These are phyloP conservation scores for Cherax destructor DNA, from an alignment of 1,140 invertebrate species.

Conservation along the genomic window DNA sequence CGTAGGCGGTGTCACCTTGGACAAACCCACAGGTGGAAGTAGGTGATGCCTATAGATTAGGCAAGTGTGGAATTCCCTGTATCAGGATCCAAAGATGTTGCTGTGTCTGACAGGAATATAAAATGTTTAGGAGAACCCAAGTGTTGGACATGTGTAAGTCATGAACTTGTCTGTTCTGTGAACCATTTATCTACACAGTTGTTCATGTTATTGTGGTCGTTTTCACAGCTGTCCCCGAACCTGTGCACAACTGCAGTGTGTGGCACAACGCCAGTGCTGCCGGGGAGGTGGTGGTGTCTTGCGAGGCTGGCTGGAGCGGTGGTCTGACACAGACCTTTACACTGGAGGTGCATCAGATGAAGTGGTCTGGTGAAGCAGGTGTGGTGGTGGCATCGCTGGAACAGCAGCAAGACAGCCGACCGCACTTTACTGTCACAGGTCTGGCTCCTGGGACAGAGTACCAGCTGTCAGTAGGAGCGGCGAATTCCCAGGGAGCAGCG, in stretches of 20 bases:
- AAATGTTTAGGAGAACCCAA: too few species aligned
- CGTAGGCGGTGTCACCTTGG: too few species aligned
- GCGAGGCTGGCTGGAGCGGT: conserved; percentile 86
- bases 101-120: too few species aligned
- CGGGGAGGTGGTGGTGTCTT: conserved; percentile 81
- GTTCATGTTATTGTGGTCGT: too few species aligned
- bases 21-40: too few species aligned
- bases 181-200: too few species aligned
- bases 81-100: too few species aligned
- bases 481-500: conserved; percentile 81
- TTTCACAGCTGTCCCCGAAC: conserved; percentile 85
- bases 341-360: conserved; percentile 78
- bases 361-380: background rate
- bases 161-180: too few species aligned
- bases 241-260: conserved; percentile 88
- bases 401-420: conserved; percentile 73
- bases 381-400: conserved; percentile 10
- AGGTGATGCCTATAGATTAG: too few species aligned
- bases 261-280: conserved; percentile 83
- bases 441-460: conserved; percentile 82
- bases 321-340: conserved; percentile 89
- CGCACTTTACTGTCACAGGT: conserved; percentile 81
- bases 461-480: conserved; percentile 82
- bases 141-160: too few species aligned
- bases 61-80: too few species aligned